Evolutionary conservation across 2,113 vertebrate genomes (phyloP), one percentile per base, ranked within the genome.

Genomic region (Maccullochella peelii): DNA sequence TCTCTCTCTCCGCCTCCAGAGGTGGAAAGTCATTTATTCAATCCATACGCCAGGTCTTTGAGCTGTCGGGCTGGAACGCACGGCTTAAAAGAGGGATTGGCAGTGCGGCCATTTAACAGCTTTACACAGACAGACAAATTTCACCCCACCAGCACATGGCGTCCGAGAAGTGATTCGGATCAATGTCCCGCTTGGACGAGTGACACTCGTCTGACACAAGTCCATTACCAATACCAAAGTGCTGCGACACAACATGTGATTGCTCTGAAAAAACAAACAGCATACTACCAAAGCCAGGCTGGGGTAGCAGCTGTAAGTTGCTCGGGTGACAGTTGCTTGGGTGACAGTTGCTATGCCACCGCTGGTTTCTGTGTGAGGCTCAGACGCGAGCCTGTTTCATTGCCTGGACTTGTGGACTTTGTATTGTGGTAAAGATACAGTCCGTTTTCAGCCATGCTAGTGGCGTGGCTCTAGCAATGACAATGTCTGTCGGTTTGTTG

Each of bases 291-390:
- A 73, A 66, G 68, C 38, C 21, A 14, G 47, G 40, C 47, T 50
- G 54, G 47, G 44, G 23, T 76, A 58, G 54, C 2, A 65, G 73
- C 49, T 76, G 0, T 2, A 50, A 85, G 84, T 85, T 90, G 86
- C 86, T 77, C 5, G 15, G 47, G 47, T 18, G 44, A 47, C 44
- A 84, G 87, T 85, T 90, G 87, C 87, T 81, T 72, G 57, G 87
- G 71, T 47, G 61, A 92, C 72, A 33, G 88, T 89, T 87, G 87
- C 89, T 77, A 77, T 77, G 86, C n/a, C 67, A 79, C 63, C 30
- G 52, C 68, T 73, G 61, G 57, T 71, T 66, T 85, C 62, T 50
- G 49, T 82, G 52, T 65, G 30, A 30, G 54, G 18, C 11, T 73
- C 16, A 62, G 6, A 61, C 7, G 7, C 7, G 7, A 27, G 21